Evolutionary conservation across 2,888 invertebrate species (phyloP).

Genomic region (Tetragonula carbonaria): DNA sequence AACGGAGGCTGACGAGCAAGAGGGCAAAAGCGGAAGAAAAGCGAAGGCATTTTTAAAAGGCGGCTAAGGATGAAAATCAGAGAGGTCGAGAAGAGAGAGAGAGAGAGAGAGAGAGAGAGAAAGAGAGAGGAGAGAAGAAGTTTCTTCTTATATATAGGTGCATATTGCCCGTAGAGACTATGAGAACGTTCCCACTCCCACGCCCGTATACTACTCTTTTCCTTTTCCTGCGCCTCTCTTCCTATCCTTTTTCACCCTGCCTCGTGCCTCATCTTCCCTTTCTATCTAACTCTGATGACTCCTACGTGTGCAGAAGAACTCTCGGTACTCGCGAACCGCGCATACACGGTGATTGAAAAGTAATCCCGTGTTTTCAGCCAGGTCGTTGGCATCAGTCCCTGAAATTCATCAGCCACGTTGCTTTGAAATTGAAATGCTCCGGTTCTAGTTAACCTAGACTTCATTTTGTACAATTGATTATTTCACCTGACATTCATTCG

Average conservation of each 20-base stretch:
- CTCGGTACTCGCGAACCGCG: background rate
- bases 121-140: conserved; percentile 52
- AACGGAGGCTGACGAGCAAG: conserved; percentile 22
- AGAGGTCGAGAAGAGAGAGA: conserved; percentile 55
- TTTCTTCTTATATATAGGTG: conserved; percentile 70
- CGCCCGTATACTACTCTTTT: conserved; percentile 80
- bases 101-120: conserved; percentile 48
- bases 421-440: too few species aligned
- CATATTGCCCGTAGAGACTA: conserved; percentile 71
- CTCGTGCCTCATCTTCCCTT: conserved; percentile 11
- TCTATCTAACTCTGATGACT: conserved; percentile 14
- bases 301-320: conserved; percentile 18
- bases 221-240: conserved; percentile 70
- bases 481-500: too few species aligned
- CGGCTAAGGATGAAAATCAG: conserved; percentile 71
- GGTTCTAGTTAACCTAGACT: too few species aligned
- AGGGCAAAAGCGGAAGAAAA: conserved; percentile 54
- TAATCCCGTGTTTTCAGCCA: conserved; percentile 3
- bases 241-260: conserved; percentile 34
- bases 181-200: conserved; percentile 84
- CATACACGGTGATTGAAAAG: conserved; percentile 34
- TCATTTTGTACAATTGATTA: too few species aligned
- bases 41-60: conserved; percentile 55
- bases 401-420: too few species aligned
- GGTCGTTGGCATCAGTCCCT: too few species aligned